Evolutionary conservation across 2,888 invertebrate genomes (phyloP).

Genomic region (Lycaena phlaeas): DNA sequence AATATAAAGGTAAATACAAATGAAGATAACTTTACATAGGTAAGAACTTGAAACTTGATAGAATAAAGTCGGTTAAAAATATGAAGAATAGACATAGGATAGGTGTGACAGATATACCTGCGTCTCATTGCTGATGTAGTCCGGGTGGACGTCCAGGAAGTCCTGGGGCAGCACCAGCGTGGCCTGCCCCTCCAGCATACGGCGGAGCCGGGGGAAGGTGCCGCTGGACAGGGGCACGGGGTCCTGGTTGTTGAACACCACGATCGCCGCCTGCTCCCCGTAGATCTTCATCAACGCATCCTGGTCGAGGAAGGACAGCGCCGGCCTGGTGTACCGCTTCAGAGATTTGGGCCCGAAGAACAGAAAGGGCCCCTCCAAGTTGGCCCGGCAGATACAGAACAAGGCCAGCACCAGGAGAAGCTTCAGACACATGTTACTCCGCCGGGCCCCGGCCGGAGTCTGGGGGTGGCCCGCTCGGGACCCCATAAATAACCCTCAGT

Average conservation of each 20-base stretch:
- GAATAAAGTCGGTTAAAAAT: too few relatives aligned
- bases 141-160: slow-evolving; percentile 71
- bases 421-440: background rate
- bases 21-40: too few relatives aligned
- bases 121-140: slow-evolving; percentile 74
- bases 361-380: slow-evolving; percentile 73
- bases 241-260: slow-evolving; percentile 74
- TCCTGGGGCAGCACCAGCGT: slow-evolving; percentile 72
- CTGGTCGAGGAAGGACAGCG: slow-evolving; percentile 65
- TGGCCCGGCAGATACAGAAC: slow-evolving; percentile 19
- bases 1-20: too few relatives aligned
- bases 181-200: slow-evolving; percentile 64
- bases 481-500: background rate
- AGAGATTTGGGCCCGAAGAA: slow-evolving; percentile 73
- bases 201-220: slow-evolving; percentile 69
- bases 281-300: slow-evolving; percentile 73
- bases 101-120: too few relatives aligned
- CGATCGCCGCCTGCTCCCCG: slow-evolving; percentile 69
- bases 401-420: background rate
- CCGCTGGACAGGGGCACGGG: slow-evolving; percentile 67
- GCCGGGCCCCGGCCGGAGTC: background rate
- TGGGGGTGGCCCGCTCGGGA: background rate
- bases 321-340: slow-evolving; percentile 57
- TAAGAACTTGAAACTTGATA: too few relatives aligned
- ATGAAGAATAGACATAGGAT: too few relatives aligned